Base-by-base conservation (phyloP, 2,113 vertebrate species). In the Solea senegalensis region DNA sequence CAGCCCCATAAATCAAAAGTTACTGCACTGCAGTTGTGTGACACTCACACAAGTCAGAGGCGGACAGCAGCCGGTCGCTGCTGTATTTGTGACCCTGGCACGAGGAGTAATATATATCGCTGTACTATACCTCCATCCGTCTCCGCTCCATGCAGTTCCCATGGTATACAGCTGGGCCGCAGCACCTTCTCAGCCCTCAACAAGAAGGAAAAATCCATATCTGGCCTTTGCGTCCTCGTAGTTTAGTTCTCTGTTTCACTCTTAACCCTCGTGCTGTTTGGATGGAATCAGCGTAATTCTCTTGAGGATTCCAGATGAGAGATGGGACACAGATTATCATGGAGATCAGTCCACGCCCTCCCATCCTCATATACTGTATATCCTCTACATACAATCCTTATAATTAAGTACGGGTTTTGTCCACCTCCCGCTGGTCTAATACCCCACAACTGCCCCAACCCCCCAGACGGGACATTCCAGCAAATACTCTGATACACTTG, bases 101-200 rank as follows among this genome's bases (percentile, higher is more conserved):
- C 34, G 27, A 61, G 68, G 65, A 55, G 26, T 12, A 60, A 68
- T 51, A 65, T 51, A 65, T n/a, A 51, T 15, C 26, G 21, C 70
- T 3, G 43, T 72, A 68, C 26, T 53, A 72, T 87, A 90, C 89
- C 91, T 86, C 65, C 46, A 51, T 61, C 67, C 41, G 60, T 65
- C 67, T 77, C 55, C 9, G 72, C 49, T 27, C 66, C 70, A 2
- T 72, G 64, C 67, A 79, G 46, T 15, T 92, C 81, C 90, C 88
- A 89, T 1, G 81, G 83, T 62, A 88, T 69, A 48, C 89, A 90
- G 74, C 82, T 80, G 34, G 91, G 84, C 28, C 80, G 68, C 61
- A 75, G 48, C 78, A 84, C 81, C 81, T 69, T 71, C 66, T 83
- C 82, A 48, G 68, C 46, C 26, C 57, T 80, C 63, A 74, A 62